Evolutionary conservation across 37 sponge, comb jelly and placozoan genomes (phyloP), one percentile per base, ranked within the genome.

Genomic region (Lycopodina hypogea): DNA sequence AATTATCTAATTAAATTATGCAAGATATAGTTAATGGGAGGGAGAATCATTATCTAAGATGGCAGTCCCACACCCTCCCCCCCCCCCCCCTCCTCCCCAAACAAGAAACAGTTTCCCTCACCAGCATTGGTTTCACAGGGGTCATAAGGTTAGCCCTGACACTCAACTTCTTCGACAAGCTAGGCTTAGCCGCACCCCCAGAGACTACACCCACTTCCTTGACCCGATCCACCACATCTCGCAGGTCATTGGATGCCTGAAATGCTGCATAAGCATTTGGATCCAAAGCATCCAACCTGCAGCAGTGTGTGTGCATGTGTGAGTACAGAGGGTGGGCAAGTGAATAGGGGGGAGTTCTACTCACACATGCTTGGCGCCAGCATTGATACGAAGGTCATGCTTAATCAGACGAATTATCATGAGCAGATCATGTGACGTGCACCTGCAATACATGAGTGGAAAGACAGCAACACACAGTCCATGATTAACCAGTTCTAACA

Each of bases 61-160:
- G n/a, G n/a, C n/a, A n/a, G n/a, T n/a, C n/a, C n/a, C n/a, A n/a
- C n/a, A n/a, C n/a, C 38, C 68, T 68, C 37, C 37, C 34, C 38
- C 68, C 29, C 3, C 22, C 39, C 38, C 14, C 29, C 68, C 38
- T 8, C 29, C 68, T 36, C 38, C 29, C 22, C 38, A 3, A 37
- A 21, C 68, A 3, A 30, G 7, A 30, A 8, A 37, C 38, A 32
- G 4, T 8, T 29, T 37, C 38, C 34, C 21, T 22, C 50, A 94
- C 95, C 79, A 98, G 84, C 99, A 98, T 98, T 2, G 99, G 99
- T 62, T 94, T 95, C 36, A 98, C 89, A 26, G 99, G 96, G 0
- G 96, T 95, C 99, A 98, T 95, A n/a, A 98, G 61, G 21, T 70
- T 73, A 19, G 86, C 78, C 18, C 79, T 81, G 9, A 96, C 76